phyloP scores from a whole-genome alignment of 2,888 invertebrate genomes.

The Actias luna region DNA sequence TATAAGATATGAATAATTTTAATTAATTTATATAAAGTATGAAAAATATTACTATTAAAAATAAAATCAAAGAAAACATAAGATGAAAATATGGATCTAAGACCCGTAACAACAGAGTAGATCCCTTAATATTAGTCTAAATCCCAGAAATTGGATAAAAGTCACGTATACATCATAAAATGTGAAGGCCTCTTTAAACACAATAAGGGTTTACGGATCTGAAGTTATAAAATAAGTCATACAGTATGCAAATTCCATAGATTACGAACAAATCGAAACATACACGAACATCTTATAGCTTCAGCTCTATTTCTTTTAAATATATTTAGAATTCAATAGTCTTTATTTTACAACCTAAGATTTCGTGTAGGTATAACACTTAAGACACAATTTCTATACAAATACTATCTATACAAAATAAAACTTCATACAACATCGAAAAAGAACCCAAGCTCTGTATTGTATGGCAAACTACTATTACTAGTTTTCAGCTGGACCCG shows the following conservation, averaged over 20 bases:
- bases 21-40: too few species aligned
- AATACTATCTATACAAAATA: too few species aligned
- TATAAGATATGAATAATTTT: too few species aligned
- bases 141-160: not conserved
- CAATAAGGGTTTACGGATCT: not conserved
- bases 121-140: not conserved
- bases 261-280: not conserved
- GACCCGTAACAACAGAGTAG: not conserved
- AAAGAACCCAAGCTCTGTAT: too few species aligned
- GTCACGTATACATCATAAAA: not conserved
- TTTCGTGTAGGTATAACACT: too few species aligned
- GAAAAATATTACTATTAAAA: too few species aligned
- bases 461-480: too few species aligned
- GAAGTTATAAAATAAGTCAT: not conserved
- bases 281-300: not conserved
- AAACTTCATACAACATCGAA: too few species aligned
- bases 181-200: not conserved
- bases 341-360: too few species aligned
- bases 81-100: not conserved
- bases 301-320: not conserved
- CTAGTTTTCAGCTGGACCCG: too few species aligned
- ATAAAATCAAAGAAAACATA: not conserved
- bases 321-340: not conserved
- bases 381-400: too few species aligned
- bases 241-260: not conserved